Evolutionary conservation across 2,113 vertebrate genomes (phyloP).

Genomic region (Stigmatopora argus): DNA sequence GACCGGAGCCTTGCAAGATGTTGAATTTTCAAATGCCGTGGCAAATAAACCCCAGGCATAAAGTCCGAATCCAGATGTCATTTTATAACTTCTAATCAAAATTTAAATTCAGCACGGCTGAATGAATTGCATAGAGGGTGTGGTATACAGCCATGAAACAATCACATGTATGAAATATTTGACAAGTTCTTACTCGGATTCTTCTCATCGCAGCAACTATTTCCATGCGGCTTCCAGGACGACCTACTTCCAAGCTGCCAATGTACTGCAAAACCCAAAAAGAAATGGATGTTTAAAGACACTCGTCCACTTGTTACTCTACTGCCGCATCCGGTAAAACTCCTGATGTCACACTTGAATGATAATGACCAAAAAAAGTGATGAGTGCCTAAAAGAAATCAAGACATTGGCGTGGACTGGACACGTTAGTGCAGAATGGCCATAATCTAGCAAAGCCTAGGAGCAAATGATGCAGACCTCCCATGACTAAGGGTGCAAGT

Average conservation of each 20-base stretch:
- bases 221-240: constrained; percentile 92
- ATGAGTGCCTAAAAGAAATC: neutral
- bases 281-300: constrained; percentile 2
- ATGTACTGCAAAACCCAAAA: constrained; percentile 77
- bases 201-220: constrained; percentile 94
- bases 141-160: neutral
- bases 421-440: neutral
- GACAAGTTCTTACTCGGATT: constrained; percentile 82
- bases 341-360: neutral
- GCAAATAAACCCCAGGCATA: constrained; percentile 19
- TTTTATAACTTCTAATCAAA: constrained; percentile 35
- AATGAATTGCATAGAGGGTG: too few species aligned
- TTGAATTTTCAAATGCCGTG: constrained; percentile 4
- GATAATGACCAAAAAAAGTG: neutral
- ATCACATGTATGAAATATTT: constrained; percentile 1
- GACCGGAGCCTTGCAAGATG: neutral
- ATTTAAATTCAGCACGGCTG: too few species aligned
- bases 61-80: constrained; percentile 22
- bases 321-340: neutral
- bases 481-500: neutral
- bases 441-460: neutral
- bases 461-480: neutral
- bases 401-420: neutral
- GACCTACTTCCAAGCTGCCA: constrained; percentile 89
- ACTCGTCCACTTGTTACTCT: neutral